These are phyloP conservation scores for Aramus guarauna DNA, from an alignment of 2,113 vertebrate genomes.

Conservation along the genomic window DNA sequence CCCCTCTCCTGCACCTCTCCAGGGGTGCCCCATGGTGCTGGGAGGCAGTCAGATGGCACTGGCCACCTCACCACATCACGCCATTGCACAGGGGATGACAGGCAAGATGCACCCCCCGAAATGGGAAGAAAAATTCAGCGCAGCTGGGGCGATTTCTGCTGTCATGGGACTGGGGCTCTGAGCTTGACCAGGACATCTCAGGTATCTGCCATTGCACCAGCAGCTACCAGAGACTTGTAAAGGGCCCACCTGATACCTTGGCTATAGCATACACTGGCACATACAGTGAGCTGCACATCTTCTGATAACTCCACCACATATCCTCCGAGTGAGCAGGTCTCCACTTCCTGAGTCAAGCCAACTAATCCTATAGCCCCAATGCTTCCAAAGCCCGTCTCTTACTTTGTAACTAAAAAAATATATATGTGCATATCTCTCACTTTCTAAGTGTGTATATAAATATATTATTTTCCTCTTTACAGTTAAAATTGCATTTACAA, in stretches of 20 bases:
- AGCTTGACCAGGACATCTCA: background rate
- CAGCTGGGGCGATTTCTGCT: background rate
- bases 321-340: background rate
- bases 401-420: background rate
- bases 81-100: background rate
- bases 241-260: background rate
- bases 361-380: background rate
- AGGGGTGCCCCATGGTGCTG: background rate
- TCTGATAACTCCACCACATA: accelerated
- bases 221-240: background rate
- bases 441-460: background rate
- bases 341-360: background rate
- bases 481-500: background rate
- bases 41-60: background rate
- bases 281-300: background rate
- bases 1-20: background rate
- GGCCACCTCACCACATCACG: background rate
- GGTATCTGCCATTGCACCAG: background rate
- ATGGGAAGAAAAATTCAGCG: background rate
- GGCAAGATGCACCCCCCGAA: background rate
- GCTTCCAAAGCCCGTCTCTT: background rate
- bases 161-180: background rate
- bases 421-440: background rate
- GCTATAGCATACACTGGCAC: accelerated
- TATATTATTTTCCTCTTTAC: background rate